Percentiles rank a stretch among this genome's conserved stretches.
Conservation (phyloP, 2,888 invertebrate species). For the Nasonia oneida region DNA sequence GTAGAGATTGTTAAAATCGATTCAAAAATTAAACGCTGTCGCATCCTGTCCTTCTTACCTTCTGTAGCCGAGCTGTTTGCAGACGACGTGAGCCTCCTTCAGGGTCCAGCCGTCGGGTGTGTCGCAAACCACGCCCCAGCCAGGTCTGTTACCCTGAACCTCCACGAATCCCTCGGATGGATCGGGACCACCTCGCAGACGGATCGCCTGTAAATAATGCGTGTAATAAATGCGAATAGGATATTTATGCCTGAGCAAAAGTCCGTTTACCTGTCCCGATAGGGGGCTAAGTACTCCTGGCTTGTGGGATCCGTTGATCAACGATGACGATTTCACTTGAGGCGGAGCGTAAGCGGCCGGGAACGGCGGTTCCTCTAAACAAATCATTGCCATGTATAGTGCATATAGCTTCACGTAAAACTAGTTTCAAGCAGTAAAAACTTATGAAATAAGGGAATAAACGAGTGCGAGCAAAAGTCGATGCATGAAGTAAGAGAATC, state of each 20-base stretch:
- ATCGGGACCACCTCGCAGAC: slow-evolving; percentile 78
- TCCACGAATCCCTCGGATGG: slow-evolving; percentile 80
- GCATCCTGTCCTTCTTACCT: slow-evolving; percentile 72
- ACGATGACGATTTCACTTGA: slow-evolving; percentile 66
- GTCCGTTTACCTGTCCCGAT: slow-evolving; percentile 73
- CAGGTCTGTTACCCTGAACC: slow-evolving; percentile 75
- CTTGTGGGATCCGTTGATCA: slow-evolving; percentile 52
- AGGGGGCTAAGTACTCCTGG: slow-evolving; percentile 67
- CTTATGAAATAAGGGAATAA: neutral
- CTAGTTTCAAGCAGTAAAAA: neutral
- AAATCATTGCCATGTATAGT: neutral
- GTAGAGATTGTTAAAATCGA: neutral
- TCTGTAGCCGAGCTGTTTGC: slow-evolving; percentile 80
- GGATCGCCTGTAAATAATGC: slow-evolving; percentile 71
- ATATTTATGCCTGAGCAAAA: neutral
- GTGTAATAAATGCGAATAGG: neutral
- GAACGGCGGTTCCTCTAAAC: slow-evolving; percentile 74
- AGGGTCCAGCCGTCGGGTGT: slow-evolving; percentile 79
- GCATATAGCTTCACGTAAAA: neutral
- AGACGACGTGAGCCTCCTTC: slow-evolving; percentile 80
- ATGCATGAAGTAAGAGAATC: slow-evolving; percentile 52
- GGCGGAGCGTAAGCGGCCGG: slow-evolving; percentile 72
- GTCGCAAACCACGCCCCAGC: slow-evolving; percentile 81
- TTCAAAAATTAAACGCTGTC: neutral
- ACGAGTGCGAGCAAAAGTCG: slow-evolving; percentile 29